Conservation (phyloP, 2,113 vertebrate species). For the Irena cyanogastra region DNA sequence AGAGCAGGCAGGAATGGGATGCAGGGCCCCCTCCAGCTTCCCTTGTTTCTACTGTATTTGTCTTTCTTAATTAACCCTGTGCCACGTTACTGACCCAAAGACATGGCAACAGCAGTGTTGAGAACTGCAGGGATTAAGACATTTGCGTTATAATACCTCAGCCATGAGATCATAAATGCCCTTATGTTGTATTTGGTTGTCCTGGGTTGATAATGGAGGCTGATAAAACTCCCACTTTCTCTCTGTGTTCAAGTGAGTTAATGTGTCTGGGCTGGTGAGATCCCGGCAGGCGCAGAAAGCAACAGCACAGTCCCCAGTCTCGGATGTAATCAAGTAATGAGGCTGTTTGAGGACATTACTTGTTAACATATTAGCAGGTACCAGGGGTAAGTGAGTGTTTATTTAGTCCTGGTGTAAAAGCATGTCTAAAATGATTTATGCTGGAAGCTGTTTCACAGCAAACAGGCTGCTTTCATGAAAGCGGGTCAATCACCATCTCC, state of each 20-base stretch:
- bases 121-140: constrained; percentile 39
- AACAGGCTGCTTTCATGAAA: constrained; percentile 64
- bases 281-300: constrained; percentile 12
- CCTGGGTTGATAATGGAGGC: constrained; percentile 33
- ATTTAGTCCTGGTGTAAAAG: constrained; percentile 66
- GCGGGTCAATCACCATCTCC: constrained; percentile 55
- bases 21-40: neutral
- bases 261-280: constrained; percentile 45
- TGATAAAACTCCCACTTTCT: constrained; percentile 57
- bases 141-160: neutral
- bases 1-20: neutral
- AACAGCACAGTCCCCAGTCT: constrained; percentile 20
- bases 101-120: neutral
- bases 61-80: constrained; percentile 44
- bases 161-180: constrained; percentile 53
- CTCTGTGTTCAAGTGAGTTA: constrained; percentile 6
- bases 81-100: constrained; percentile 24
- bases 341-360: constrained; percentile 67
- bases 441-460: constrained; percentile 55
- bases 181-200: constrained; percentile 19
- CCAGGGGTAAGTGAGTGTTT: constrained; percentile 67
- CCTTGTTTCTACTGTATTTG: constrained; percentile 10
- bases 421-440: constrained; percentile 67
- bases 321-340: constrained; percentile 61
- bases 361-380: constrained; percentile 71